Conservation (phyloP, 2,797 vertebrate genomes). For the Falco cherrug region DNA sequence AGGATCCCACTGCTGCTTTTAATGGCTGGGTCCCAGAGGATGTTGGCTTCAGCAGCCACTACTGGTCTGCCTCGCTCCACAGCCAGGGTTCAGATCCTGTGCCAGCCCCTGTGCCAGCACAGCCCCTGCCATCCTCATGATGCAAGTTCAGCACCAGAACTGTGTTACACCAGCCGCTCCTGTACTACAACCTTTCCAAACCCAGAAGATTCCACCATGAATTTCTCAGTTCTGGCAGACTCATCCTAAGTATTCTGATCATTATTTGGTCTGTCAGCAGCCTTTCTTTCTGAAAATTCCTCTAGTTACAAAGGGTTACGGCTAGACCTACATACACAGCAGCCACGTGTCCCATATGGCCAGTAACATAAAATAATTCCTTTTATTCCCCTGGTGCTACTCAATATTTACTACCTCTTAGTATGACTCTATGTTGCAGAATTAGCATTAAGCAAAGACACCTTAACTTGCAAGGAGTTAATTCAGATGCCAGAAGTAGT, state of each 20-base stretch:
- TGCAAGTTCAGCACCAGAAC: not conserved
- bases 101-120: not conserved
- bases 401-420: not conserved
- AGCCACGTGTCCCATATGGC: not conserved
- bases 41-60: not conserved
- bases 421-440: not conserved
- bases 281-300: not conserved
- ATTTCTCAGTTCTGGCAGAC: not conserved
- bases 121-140: not conserved
- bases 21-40: constrained; percentile 12
- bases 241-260: not conserved
- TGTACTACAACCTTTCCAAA: not conserved
- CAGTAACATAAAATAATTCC: not conserved
- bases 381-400: not conserved
- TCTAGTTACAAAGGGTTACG: not conserved
- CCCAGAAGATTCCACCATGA: not conserved
- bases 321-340: not conserved
- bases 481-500: not conserved
- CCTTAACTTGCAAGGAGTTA: not conserved
- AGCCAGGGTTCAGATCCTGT: not conserved
- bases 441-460: not conserved
- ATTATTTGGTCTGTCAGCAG: not conserved
- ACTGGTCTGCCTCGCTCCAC: not conserved
- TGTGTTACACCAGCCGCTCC: not conserved
- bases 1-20: constrained; percentile 37